A percentile compares a stretch with the other conserved stretches of the same genome.
phyloP scores from a whole-genome alignment of 2,113 vertebrate species.

The Emydura subglobosa region DNA sequence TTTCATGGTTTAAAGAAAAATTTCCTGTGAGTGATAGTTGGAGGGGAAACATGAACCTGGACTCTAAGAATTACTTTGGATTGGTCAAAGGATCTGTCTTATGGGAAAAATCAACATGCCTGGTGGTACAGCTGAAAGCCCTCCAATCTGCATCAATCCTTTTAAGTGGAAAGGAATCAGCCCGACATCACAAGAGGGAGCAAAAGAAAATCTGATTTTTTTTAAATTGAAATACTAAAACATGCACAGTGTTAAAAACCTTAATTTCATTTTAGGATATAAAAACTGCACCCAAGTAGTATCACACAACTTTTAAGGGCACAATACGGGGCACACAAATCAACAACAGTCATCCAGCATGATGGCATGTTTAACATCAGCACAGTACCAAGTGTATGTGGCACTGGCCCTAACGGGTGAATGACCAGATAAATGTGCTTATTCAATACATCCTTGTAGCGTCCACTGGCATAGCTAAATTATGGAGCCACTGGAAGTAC shows the following conservation, averaged over 20 bases:
- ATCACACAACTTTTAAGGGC: background rate
- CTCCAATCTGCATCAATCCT: background rate
- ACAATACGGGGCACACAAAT: background rate
- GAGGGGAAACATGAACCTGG: background rate
- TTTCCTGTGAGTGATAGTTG: background rate
- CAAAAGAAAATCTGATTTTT: background rate
- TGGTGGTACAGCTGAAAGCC: background rate
- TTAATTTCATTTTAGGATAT: background rate
- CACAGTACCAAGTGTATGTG: background rate
- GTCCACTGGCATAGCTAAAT: rapidly evolving
- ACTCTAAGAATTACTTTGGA: background rate
- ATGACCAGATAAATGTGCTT: background rate
- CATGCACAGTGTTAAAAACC: background rate
- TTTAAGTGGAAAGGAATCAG: background rate
- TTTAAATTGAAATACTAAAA: background rate
- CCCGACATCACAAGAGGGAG: background rate
- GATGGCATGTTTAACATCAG: background rate
- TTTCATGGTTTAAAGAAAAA: background rate
- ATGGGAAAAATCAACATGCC: background rate
- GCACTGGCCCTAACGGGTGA: background rate
- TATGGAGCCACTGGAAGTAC: background rate
- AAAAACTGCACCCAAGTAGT: background rate
- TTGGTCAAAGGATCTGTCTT: background rate
- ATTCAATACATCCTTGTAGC: background rate
- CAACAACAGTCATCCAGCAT: background rate